Percentiles rank a stretch among this genome's conserved stretches.
phyloP scores from a whole-genome alignment of 2,888 invertebrate species.

The Odontothrips loti region DNA sequence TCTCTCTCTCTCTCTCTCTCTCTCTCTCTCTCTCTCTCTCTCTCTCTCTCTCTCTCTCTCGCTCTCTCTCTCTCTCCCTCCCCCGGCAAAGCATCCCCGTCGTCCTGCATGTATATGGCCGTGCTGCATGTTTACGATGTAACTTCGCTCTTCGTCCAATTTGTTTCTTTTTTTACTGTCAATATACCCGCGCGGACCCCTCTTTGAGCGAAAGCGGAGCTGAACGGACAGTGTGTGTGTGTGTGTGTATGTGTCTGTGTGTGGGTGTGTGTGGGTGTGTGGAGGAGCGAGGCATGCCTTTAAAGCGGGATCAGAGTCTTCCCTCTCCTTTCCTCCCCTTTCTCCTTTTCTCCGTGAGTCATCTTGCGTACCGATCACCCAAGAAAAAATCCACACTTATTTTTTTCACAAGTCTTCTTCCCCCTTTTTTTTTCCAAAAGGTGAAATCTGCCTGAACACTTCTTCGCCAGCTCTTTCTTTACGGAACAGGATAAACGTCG shows the following conservation, averaged over 20 bases:
- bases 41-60: slow-evolving; percentile 11
- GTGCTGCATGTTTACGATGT: slow-evolving; percentile 14
- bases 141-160: slow-evolving; percentile 10
- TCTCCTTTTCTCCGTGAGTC: not conserved
- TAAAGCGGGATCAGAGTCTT: too few relatives aligned
- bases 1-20: not conserved
- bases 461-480: too few relatives aligned
- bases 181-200: not conserved
- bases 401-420: too few relatives aligned
- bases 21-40: slow-evolving; percentile 4
- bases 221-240: not conserved
- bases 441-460: too few relatives aligned
- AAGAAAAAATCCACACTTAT: not conserved
- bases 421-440: too few relatives aligned
- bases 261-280: not conserved
- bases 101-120: not conserved
- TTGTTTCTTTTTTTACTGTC: slow-evolving; percentile 15
- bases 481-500: too few relatives aligned
- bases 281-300: not conserved
- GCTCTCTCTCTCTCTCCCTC: not conserved
- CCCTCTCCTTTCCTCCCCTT: too few relatives aligned
- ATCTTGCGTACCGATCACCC: not conserved
- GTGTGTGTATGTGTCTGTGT: not conserved
- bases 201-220: not conserved
- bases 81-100: not conserved